phyloP scores from a whole-genome alignment of 2,888 invertebrate species.

The Anoncus sp. region DNA sequence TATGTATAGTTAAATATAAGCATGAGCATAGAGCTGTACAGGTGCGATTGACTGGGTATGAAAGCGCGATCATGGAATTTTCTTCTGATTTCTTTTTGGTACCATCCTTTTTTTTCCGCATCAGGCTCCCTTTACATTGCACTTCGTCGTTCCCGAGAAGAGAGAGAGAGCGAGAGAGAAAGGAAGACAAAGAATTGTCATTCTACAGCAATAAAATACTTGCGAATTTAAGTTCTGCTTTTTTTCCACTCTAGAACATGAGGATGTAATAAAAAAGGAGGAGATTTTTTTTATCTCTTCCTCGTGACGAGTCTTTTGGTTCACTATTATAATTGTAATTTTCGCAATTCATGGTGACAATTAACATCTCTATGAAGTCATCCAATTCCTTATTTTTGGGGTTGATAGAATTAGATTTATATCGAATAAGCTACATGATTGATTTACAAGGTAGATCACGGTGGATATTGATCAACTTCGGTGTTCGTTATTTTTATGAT shows the following conservation, averaged over 20 bases:
- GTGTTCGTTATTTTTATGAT: too few relatives aligned
- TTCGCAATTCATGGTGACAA: too few relatives aligned
- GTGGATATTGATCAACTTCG: too few relatives aligned
- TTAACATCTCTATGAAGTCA: too few relatives aligned
- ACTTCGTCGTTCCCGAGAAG: background rate
- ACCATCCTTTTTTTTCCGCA: conserved; percentile 1
- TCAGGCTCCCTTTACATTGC: background rate
- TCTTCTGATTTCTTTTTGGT: conserved; percentile 42
- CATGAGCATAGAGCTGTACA: conserved; percentile 21
- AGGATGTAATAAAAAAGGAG: background rate
- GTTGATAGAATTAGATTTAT: too few relatives aligned
- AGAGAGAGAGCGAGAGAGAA: too few relatives aligned
- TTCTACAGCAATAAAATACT: background rate
- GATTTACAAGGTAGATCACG: too few relatives aligned
- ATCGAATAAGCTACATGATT: too few relatives aligned
- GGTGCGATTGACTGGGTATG: conserved; percentile 40
- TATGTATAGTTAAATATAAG: background rate
- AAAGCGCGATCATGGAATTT: conserved; percentile 67
- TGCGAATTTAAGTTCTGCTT: background rate
- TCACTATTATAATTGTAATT: too few relatives aligned
- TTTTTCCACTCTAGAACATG: too few relatives aligned
- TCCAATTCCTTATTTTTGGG: too few relatives aligned
- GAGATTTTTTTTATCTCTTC: background rate
- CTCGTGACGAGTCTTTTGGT: too few relatives aligned
- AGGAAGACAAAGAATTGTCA: background rate